Evolutionary conservation across 2,113 vertebrate species (phyloP).

Genomic region (Paradisaea rubra): DNA sequence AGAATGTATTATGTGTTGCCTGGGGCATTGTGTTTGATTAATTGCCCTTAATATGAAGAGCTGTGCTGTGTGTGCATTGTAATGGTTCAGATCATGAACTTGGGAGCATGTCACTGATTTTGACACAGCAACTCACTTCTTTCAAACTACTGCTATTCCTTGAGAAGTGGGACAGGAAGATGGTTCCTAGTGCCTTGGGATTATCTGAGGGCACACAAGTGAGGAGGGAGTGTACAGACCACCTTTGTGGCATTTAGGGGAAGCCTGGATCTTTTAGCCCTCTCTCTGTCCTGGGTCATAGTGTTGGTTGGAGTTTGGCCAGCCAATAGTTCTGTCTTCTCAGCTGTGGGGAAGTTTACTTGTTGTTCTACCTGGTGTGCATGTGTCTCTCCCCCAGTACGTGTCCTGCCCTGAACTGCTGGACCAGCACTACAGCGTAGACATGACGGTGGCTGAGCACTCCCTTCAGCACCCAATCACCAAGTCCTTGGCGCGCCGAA

Average conservation of each 20-base stretch:
- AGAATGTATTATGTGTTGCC: accelerated
- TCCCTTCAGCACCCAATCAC: conserved; percentile 88
- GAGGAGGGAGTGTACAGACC: neutral
- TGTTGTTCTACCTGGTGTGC: neutral
- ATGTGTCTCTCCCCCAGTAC: conserved; percentile 60
- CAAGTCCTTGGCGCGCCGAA: conserved; percentile 76
- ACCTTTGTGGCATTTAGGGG: neutral
- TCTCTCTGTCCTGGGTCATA: neutral
- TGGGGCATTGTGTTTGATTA: neutral
- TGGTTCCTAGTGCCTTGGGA: neutral
- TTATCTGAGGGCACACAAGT: neutral
- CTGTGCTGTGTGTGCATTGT: neutral
- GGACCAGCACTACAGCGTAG: conserved; percentile 82
- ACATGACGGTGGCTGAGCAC: conserved; percentile 75
- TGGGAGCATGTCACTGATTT: neutral
- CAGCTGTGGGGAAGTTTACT: neutral
- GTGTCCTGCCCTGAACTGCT: conserved; percentile 90
- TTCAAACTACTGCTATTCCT: neutral
- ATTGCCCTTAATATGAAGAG: neutral
- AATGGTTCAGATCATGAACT: neutral
- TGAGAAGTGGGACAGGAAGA: neutral
- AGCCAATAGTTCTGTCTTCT: neutral
- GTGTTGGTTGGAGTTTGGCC: neutral
- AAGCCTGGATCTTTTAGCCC: neutral
- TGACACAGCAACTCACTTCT: neutral